Conservation (phyloP, 1,140 invertebrate species). For the Macrobrachium rosenbergii region DNA sequence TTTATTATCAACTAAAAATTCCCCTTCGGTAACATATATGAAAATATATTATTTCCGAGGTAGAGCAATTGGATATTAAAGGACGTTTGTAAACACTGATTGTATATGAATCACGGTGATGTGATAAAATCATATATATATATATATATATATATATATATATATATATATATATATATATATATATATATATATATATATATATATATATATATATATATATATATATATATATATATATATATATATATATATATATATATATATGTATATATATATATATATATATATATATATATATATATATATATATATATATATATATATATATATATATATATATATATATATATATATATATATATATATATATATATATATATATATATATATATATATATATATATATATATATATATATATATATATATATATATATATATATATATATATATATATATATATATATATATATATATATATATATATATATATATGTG, state of each 20-base stretch:
- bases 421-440: background rate
- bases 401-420: background rate
- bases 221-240: background rate
- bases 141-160: too few species aligned
- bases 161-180: too few species aligned
- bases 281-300: conserved; percentile 11
- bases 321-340: background rate
- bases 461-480: conserved; percentile 11
- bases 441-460: conserved; percentile 19
- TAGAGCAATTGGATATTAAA: too few species aligned
- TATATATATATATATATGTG: background rate
- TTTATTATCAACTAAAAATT: too few species aligned
- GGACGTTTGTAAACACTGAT: too few species aligned
- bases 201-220: too few species aligned
- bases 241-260: background rate
- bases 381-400: background rate
- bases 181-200: too few species aligned
- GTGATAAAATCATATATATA: too few species aligned
- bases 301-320: conserved; percentile 6
- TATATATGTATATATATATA: background rate
- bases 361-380: background rate
- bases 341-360: background rate
- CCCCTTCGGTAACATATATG: too few species aligned
- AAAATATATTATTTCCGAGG: too few species aligned
- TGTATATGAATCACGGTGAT: too few species aligned